Percentiles rank a stretch among this genome's conserved stretches.
phyloP scores from a whole-genome alignment of 2,113 vertebrate species.

The Oplegnathus fasciatus region DNA sequence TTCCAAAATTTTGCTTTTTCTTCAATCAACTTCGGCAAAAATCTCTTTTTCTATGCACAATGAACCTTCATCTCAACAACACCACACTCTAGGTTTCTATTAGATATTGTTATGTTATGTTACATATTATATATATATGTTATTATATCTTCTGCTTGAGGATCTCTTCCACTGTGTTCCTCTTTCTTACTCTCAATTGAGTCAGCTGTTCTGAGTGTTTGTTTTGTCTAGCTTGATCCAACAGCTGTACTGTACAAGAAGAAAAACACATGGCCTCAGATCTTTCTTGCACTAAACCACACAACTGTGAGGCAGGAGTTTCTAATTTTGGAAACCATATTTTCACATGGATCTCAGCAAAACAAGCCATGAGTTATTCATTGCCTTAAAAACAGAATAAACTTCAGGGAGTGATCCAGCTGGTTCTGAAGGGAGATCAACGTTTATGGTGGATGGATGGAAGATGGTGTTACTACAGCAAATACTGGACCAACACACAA shows the following conservation, averaged over 20 bases:
- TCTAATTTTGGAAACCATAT: constrained; percentile 27
- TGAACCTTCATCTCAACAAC: background rate
- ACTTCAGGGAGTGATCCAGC: background rate
- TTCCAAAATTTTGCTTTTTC: background rate
- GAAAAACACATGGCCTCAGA: constrained; percentile 5
- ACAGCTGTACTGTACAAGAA: constrained; percentile 16
- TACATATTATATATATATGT: background rate
- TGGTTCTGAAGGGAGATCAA: constrained; percentile 82
- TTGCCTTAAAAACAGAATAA: constrained; percentile 12
- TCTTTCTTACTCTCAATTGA: constrained; percentile 1
- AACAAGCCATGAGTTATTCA: constrained; percentile 9
- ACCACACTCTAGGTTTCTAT: background rate
- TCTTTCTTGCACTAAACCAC: constrained; percentile 28
- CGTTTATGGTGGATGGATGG: constrained; percentile 78
- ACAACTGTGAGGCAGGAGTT: constrained; percentile 12
- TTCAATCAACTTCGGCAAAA: background rate
- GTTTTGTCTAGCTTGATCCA: constrained; percentile 11
- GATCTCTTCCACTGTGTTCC: background rate
- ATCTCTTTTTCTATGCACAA: background rate
- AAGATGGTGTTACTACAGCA: constrained; percentile 70
- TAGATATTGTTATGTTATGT: background rate
- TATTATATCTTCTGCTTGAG: background rate
- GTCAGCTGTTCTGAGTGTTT: background rate
- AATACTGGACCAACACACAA: constrained; percentile 69
- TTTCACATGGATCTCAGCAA: background rate